Evolutionary conservation across 2,113 vertebrate species (phyloP), one percentile per base, ranked within the genome.

Genomic region (Dicerorhinus sumatrensis): DNA sequence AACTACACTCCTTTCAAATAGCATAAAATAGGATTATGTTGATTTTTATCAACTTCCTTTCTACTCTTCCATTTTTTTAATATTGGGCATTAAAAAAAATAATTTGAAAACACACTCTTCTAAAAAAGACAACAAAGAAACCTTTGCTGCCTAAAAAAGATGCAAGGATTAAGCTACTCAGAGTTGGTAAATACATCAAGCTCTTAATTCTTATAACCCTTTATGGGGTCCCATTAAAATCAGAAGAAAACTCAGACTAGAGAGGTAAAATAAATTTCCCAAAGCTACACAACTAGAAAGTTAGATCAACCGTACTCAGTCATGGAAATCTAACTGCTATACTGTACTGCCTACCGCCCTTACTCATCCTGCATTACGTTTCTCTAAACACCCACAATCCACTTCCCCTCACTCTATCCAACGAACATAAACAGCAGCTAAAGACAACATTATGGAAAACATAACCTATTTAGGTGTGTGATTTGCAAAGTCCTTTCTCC

Each of bases 1-100:
- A 54, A 51, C 23, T 13, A 88, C 2, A 79, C 23, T 67, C 81
- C 69, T 90, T 91, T 80, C 81, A 91, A 84, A 95, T 0, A 80
- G 46, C n/a, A 2, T 56, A 96, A 94, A 72, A 67, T 56, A 73
- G n/a, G 48, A 56, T 73, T 92, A 92, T 67, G 33, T 60, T 72
- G 75, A 87, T 46, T 96, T 96, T 92, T 80, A 93, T 48, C 46
- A 89, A 29, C 51, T 51, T 96, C 20, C 54, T 91, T 88, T 69
- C 56, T 76, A 95, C 13, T 76, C 42, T 67, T 79, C 33, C 51
- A 7, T 46, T 73, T 85, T 96, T 81, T 48, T 27, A 48, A 69
- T 70, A 76, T 4, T 58, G 46, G 21, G 21, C 63, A 69, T 85
- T 79, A 21, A 77, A 58, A 58, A 62, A 73, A 67, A 75, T 42